Evolutionary conservation across 2,797 vertebrate genomes (phyloP).

Genomic region (Pangasius djambal): DNA sequence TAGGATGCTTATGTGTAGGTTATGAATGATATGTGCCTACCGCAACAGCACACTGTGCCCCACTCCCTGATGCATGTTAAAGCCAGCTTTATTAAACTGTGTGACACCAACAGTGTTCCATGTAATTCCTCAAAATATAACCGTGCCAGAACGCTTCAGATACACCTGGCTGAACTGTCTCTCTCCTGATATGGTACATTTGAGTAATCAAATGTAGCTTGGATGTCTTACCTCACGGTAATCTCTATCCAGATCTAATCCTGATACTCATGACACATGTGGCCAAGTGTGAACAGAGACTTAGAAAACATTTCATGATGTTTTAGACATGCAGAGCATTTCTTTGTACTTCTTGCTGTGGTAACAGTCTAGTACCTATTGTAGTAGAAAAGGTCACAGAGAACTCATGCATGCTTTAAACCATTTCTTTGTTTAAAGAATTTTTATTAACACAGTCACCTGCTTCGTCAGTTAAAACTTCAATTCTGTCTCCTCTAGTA

Average conservation of each 20-base stretch:
- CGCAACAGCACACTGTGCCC: not conserved
- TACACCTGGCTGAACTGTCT: not conserved
- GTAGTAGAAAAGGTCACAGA: not conserved
- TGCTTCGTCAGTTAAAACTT: not conserved
- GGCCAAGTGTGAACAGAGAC: not conserved
- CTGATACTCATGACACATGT: not conserved
- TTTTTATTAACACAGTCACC: not conserved
- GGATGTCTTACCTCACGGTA: not conserved
- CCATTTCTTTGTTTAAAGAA: not conserved
- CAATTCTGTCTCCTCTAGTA: constrained; percentile 66
- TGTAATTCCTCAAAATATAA: not conserved
- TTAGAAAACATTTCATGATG: not conserved
- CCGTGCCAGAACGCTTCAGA: no score
- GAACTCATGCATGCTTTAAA: not conserved
- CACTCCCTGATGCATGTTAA: not conserved
- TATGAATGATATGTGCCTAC: not conserved
- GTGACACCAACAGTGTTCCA: not conserved
- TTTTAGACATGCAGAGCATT: not conserved
- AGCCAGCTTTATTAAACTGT: not conserved
- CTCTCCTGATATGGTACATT: not conserved
- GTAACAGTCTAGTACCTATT: not conserved
- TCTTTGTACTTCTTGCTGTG: not conserved
- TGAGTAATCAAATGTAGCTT: not conserved
- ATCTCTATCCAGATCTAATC: not conserved
- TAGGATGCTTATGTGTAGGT: not conserved